Conservation (phyloP, 2,888 invertebrate genomes). For the Acanthosepion pharaonis region DNA sequence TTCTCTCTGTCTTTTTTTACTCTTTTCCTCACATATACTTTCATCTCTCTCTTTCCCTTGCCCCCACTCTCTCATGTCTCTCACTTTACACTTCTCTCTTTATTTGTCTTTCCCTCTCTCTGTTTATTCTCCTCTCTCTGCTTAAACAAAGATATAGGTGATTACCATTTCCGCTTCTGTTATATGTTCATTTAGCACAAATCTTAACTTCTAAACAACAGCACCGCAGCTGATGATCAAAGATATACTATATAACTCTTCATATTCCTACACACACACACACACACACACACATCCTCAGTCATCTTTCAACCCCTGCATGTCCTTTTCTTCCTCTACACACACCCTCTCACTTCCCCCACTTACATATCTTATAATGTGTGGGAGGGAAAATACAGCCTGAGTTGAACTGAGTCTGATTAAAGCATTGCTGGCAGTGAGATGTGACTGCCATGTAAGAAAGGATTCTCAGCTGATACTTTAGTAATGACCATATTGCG, state of each 20-base stretch:
- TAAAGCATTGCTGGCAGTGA: neutral
- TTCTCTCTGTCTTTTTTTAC: neutral
- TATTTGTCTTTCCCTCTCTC: neutral
- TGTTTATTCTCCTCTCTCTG: neutral
- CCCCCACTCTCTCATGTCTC: neutral
- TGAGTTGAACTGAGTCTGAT: neutral
- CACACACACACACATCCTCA: too few relatives aligned
- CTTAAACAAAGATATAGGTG: neutral
- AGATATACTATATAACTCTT: too few relatives aligned
- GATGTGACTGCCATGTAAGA: neutral
- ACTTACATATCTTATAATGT: neutral
- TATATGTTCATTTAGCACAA: too few relatives aligned
- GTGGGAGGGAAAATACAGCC: neutral
- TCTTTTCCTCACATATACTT: fast-evolving
- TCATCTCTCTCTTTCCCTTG: too few relatives aligned
- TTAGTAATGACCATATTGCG: neutral
- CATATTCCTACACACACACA: too few relatives aligned
- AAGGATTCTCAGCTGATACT: neutral
- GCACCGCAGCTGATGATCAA: too few relatives aligned
- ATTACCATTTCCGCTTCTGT: too few relatives aligned
- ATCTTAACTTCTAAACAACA: too few relatives aligned
- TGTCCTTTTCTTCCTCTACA: neutral
- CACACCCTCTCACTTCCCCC: neutral
- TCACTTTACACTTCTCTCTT: neutral
- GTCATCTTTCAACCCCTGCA: neutral